Evolutionary conservation across 2,888 invertebrate genomes (phyloP).

Genomic region (Gortyna flavago): DNA sequence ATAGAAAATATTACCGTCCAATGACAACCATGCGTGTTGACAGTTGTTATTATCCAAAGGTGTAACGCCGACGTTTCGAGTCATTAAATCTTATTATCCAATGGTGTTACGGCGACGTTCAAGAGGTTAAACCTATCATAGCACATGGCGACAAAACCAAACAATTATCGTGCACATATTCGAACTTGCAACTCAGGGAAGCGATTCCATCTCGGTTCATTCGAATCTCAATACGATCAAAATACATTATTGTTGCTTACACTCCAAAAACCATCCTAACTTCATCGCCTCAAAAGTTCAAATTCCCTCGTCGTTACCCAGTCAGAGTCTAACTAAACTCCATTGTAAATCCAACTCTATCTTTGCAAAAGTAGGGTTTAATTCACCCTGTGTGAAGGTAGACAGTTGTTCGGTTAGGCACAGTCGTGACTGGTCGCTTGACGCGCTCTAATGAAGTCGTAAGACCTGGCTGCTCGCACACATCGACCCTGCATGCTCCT

Average conservation of each 20-base stretch:
- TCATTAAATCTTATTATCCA: no score
- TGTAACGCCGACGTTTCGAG: no score
- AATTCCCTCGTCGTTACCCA: not conserved
- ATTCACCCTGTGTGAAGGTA: conserved; percentile 17
- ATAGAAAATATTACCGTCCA: no score
- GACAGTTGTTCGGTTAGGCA: conserved; percentile 62
- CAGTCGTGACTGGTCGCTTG: conserved; percentile 83
- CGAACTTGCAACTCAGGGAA: conserved; percentile 66
- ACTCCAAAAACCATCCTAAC: conserved; percentile 26
- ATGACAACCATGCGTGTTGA: no score
- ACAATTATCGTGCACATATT: conserved; percentile 68
- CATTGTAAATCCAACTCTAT: conserved; percentile 22
- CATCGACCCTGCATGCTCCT: conserved; percentile 53
- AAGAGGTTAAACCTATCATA: conserved; percentile 56
- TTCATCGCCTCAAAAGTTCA: fast-evolving
- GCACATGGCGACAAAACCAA: conserved; percentile 60
- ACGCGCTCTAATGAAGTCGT: conserved; percentile 86
- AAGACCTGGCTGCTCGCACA: conserved; percentile 72
- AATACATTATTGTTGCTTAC: conserved; percentile 49
- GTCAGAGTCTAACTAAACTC: not conserved
- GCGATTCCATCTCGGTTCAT: conserved; percentile 64
- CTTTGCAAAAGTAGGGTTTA: not conserved
- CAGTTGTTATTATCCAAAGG: no score
- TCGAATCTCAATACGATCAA: conserved; percentile 67
- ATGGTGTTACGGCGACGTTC: no score